Percentiles rank a stretch among this genome's conserved stretches.
Evolutionary conservation across 1,140 invertebrate species (phyloP).

Genomic region (Pogonognathellus flavescens): DNA sequence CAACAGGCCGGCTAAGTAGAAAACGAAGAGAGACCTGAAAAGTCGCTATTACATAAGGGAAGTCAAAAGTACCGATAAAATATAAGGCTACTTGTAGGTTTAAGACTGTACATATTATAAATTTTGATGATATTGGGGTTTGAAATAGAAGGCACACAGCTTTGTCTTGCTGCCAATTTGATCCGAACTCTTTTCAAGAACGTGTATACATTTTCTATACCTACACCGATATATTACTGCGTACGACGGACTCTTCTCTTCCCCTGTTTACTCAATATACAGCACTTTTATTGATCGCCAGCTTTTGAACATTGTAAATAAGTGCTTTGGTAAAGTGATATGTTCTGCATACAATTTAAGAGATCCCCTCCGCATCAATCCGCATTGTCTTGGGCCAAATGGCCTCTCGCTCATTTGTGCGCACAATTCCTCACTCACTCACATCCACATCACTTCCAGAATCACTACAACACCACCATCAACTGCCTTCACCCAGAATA

Average conservation of each 20-base stretch:
- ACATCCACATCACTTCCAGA: neutral
- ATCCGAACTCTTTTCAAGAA: constrained; percentile 50
- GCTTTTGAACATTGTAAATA: constrained; percentile 61
- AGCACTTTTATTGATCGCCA: constrained; percentile 58
- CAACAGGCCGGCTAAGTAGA: neutral
- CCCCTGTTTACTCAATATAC: constrained; percentile 61
- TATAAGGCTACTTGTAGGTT: constrained; percentile 51
- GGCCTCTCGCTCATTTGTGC: constrained; percentile 38
- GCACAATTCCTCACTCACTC: constrained; percentile 39
- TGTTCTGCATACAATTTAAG: constrained; percentile 57
- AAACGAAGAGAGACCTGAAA: neutral
- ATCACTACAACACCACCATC: too few species aligned
- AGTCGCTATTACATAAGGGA: constrained; percentile 38
- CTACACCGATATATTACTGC: neutral
- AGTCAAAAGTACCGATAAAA: constrained; percentile 45
- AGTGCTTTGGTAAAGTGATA: constrained; percentile 60
- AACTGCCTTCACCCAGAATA: too few species aligned
- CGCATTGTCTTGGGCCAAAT: constrained; percentile 56
- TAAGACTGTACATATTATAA: constrained; percentile 54
- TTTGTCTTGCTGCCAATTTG: constrained; percentile 58
- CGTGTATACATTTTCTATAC: neutral
- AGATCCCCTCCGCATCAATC: constrained; percentile 52
- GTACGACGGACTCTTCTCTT: constrained; percentile 35
- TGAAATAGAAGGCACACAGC: constrained; percentile 3
- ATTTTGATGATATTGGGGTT: constrained; percentile 58